Percentiles rank a stretch among this genome's conserved stretches.
Evolutionary conservation across 2,888 invertebrate species (phyloP).

Genomic region (Eurytoma adleriae): DNA sequence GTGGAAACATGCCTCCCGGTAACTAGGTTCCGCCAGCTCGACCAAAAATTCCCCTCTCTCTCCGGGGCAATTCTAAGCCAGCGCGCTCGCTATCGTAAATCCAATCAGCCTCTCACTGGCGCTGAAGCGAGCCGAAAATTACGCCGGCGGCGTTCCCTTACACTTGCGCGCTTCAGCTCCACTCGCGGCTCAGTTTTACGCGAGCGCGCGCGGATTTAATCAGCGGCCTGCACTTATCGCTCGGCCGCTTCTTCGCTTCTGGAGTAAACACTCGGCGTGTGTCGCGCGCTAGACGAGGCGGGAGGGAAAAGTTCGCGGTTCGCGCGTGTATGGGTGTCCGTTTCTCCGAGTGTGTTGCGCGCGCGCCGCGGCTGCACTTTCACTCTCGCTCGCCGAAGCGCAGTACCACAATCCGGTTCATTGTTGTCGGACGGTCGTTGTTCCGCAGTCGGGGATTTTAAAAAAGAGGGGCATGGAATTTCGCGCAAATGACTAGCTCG

Average conservation of each 20-base stretch:
- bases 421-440: not conserved
- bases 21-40: too few species aligned
- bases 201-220: conserved; percentile 35
- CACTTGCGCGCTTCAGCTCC: conserved; percentile 40
- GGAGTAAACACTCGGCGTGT: not conserved
- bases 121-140: conserved; percentile 15
- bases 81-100: too few species aligned
- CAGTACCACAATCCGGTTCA: not conserved
- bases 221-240: conserved; percentile 25
- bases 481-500: conserved; percentile 28
- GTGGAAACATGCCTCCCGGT: too few species aligned
- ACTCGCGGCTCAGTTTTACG: not conserved
- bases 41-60: too few species aligned
- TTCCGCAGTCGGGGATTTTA: too few species aligned
- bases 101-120: too few species aligned
- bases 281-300: conserved; percentile 2
- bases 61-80: too few species aligned
- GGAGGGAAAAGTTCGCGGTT: not conserved
- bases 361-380: conserved; percentile 24
- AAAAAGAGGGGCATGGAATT: not conserved
- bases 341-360: not conserved
- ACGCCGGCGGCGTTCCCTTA: not conserved
- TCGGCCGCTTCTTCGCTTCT: not conserved
- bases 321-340: not conserved
- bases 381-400: conserved; percentile 10